Evolutionary conservation across 2,888 invertebrate species (phyloP), one percentile per base, ranked within the genome.

Genomic region (Proisotoma minuta): DNA sequence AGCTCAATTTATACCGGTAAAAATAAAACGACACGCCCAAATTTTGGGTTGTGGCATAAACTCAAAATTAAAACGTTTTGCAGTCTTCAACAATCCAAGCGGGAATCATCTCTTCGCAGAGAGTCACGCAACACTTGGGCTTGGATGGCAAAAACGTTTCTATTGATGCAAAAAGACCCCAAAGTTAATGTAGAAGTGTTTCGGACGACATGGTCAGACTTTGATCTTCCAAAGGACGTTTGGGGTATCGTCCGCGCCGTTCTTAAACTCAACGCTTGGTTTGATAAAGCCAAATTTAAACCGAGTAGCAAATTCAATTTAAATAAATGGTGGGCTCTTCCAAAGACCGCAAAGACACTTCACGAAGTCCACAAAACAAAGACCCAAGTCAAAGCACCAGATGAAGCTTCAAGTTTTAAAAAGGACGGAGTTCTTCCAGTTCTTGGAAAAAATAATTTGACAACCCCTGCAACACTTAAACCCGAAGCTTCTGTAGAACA

Each of bases 131-230:
- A 61, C 34, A 56, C 65, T 15, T 65, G 65, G 65, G 52, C 57
- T 12, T 65, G 65, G 65, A 54, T 65, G 39, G 65, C 65, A 12
- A 65, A 64, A 48, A 59, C 50, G 18, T 60, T 59, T 34, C 54
- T 65, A 39, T 27, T 65, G 2, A 28, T 52, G 27, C 59, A 52
- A 26, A 56, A 57, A 23, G 65, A 65, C 23, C 29, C 48, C 0
- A 29, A 51, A 8, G 56, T 65, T 5, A 59, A 65, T 48, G 60
- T 57, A 20, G 65, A 65, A 26, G 29, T 65, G 1, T 61, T 61
- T 26, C 26, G 39, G 43, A 27, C 57, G 15, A 23, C 48, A n/a
- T 64, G 60, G 59, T 4, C 24, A 1, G 65, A 65, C 28, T 64
- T 60, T 52, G 48, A 58, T 2, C 27, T 60, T 5, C 58, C 59